Conservation (phyloP, 2,888 invertebrate species). For the Tupiocoris notatus region DNA sequence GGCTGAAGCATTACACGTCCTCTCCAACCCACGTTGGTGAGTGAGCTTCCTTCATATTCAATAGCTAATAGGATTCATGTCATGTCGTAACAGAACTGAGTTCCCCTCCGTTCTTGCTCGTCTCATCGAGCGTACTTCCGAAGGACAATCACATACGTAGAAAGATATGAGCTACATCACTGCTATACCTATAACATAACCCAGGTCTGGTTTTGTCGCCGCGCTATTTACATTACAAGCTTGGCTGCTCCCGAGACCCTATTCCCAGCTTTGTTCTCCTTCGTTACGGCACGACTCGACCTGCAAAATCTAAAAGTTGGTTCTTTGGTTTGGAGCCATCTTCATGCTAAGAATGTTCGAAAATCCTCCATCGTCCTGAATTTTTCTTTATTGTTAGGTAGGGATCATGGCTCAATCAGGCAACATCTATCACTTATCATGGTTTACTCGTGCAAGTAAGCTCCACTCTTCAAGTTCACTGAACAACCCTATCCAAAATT, state of each 20-base stretch:
- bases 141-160: conserved; percentile 29
- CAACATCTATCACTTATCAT: no score
- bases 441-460: no score
- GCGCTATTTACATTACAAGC: conserved; percentile 35
- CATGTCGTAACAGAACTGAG: neutral
- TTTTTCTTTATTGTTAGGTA: no score
- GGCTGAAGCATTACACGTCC: conserved; percentile 1
- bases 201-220: neutral
- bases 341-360: no score
- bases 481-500: no score
- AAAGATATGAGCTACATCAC: conserved; percentile 37
- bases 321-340: no score
- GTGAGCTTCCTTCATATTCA: conserved; percentile 11
- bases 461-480: no score
- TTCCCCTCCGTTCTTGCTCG: neutral
- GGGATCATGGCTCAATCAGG: no score
- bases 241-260: conserved; percentile 5
- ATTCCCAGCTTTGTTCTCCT: neutral
- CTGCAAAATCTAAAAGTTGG: no score
- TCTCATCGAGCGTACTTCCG: neutral
- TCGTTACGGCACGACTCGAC: no score
- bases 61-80: conserved; percentile 13
- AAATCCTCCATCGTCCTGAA: no score
- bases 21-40: neutral
- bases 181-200: neutral